Percentiles rank a stretch among this genome's conserved stretches.
phyloP scores from a whole-genome alignment of 2,797 vertebrate species.

The Urophycis tenuis region DNA sequence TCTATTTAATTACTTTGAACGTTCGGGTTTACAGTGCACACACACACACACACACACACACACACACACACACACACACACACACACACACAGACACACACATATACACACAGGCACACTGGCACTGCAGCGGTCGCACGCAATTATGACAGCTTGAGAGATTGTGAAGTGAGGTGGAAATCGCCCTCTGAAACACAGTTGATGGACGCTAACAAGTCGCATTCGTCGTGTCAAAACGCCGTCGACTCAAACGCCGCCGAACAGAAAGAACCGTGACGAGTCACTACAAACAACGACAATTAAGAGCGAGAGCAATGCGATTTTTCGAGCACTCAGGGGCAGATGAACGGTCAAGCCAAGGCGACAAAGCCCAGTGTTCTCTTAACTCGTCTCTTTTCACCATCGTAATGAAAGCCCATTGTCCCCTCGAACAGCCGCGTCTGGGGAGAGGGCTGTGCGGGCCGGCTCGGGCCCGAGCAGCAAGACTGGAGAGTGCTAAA shows the following conservation, averaged over 20 bases:
- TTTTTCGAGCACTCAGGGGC: not conserved
- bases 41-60: no score
- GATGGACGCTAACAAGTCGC: not conserved
- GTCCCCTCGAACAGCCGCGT: not conserved
- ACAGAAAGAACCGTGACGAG: not conserved
- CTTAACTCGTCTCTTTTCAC: not conserved
- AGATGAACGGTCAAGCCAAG: not conserved
- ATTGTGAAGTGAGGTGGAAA: not conserved
- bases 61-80: no score
- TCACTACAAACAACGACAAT: not conserved
- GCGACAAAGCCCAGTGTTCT: not conserved
- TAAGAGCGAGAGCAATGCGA: not conserved
- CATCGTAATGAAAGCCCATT: not conserved
- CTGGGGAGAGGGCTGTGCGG: not conserved
- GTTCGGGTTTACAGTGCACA: not conserved
- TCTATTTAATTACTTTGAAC: constrained; percentile 1
- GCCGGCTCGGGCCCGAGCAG: not conserved
- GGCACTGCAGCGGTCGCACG: no score
- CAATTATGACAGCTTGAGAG: not conserved
- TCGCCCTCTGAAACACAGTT: not conserved
- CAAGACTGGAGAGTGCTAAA: not conserved
- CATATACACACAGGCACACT: no score
- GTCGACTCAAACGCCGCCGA: not conserved
- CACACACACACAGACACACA: no score
- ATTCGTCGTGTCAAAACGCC: not conserved